A percentile compares a stretch with the other conserved stretches of the same genome.
Evolutionary conservation across 1,140 invertebrate species (phyloP).

Genomic region (Eurytemora carolleeae): DNA sequence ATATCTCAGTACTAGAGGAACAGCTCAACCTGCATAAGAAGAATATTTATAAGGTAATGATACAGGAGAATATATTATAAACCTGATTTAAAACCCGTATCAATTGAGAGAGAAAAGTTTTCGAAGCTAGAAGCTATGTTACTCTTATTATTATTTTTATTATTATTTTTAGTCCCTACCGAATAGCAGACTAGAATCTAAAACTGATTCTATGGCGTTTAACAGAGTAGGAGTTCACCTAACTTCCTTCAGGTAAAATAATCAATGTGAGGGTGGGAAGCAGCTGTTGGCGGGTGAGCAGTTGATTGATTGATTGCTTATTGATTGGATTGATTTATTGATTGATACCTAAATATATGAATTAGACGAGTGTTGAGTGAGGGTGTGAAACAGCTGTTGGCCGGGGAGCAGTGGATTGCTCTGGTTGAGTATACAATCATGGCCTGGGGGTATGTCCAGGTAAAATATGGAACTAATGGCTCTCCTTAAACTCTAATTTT

Average conservation of each 20-base stretch:
- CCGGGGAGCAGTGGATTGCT: constrained; percentile 39
- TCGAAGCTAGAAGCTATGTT: too few species aligned
- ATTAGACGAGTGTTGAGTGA: not conserved
- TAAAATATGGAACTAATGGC: too few species aligned
- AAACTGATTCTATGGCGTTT: constrained; percentile 44
- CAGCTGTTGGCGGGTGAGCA: constrained; percentile 25
- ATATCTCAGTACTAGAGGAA: constrained; percentile 42
- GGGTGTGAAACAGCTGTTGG: not conserved
- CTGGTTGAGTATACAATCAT: constrained; percentile 44
- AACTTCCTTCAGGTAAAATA: constrained; percentile 40
- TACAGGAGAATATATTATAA: too few species aligned
- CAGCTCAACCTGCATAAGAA: constrained; percentile 39
- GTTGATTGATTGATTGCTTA: too few species aligned
- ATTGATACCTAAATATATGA: too few species aligned
- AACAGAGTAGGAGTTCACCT: constrained; percentile 43
- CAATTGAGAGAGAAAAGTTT: too few species aligned
- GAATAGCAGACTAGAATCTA: constrained; percentile 39
- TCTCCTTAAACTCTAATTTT: too few species aligned
- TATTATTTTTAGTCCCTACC: constrained; percentile 24
- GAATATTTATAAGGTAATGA: constrained; percentile 39
- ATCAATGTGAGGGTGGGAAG: not conserved
- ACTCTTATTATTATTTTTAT: too few species aligned
- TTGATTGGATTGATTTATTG: too few species aligned
- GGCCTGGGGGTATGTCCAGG: constrained; percentile 43
- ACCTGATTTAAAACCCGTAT: too few species aligned